A percentile compares a stretch with the other conserved stretches of the same genome.
phyloP scores from a whole-genome alignment of 2,888 invertebrate genomes.

The Congeria kusceri region DNA sequence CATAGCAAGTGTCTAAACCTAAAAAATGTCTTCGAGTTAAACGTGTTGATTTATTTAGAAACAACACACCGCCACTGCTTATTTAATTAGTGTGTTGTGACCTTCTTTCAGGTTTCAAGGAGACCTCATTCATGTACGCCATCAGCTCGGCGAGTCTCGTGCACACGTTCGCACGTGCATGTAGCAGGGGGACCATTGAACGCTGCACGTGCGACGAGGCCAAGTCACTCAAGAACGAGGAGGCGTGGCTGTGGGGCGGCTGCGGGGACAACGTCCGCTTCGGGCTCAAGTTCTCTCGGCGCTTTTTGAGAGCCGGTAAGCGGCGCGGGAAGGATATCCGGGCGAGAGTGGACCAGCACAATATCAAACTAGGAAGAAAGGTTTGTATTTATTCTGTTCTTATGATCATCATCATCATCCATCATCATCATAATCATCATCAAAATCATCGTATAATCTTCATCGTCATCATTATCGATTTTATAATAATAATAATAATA shows the following conservation, averaged over 20 bases:
- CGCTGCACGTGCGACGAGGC: slow-evolving; percentile 96
- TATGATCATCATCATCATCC: background rate
- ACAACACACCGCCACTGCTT: too few relatives aligned
- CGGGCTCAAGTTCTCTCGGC: slow-evolving; percentile 96
- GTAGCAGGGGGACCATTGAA: slow-evolving; percentile 96
- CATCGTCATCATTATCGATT: background rate
- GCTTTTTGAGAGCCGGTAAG: slow-evolving; percentile 97
- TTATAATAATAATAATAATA: background rate
- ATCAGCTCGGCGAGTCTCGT: slow-evolving; percentile 98
- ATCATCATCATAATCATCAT: background rate
- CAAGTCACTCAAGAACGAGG: slow-evolving; percentile 87
- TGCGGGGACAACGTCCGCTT: slow-evolving; percentile 98
- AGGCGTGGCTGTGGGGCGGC: slow-evolving; percentile 94
- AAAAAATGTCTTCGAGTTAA: too few relatives aligned
- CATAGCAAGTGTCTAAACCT: too few relatives aligned
- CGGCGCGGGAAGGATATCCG: slow-evolving; percentile 89
- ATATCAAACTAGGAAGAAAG: slow-evolving; percentile 83
- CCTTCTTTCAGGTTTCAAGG: slow-evolving; percentile 95
- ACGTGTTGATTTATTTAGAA: too few relatives aligned
- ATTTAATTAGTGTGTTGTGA: too few relatives aligned
- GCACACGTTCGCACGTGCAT: slow-evolving; percentile 96
- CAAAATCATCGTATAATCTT: background rate
- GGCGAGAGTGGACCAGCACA: slow-evolving; percentile 82
- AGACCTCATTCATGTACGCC: slow-evolving; percentile 98
- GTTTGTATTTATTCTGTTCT: slow-evolving; percentile 64